These are phyloP conservation scores for Thalassarche chlororhynchos DNA, from an alignment of 2,113 vertebrate species.

Conservation along the genomic window DNA sequence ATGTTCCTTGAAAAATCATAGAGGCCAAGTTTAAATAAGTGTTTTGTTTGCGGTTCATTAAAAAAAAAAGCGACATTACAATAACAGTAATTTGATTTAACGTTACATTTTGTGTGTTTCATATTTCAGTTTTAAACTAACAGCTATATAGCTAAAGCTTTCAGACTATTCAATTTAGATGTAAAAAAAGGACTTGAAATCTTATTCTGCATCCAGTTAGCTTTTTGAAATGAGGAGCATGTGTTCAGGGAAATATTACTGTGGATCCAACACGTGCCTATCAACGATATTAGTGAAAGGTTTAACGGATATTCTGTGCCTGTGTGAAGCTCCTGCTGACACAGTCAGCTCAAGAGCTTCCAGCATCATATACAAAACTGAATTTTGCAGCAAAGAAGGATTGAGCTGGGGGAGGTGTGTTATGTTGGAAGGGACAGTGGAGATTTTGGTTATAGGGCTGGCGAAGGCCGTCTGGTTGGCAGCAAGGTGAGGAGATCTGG, in stretches of 20 bases:
- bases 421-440: not conserved
- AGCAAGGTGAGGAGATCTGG: not conserved
- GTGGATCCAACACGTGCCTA: not conserved
- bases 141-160: not conserved
- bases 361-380: not conserved
- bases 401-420: accelerated
- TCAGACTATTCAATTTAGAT: not conserved
- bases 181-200: not conserved
- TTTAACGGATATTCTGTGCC: not conserved
- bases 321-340: not conserved
- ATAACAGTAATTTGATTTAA: not conserved
- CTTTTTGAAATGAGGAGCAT: not conserved
- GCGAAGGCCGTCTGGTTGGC: not conserved
- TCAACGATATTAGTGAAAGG: not conserved
- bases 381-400: not conserved
- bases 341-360: not conserved
- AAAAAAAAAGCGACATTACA: not conserved
- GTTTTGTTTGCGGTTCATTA: not conserved
- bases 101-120: not conserved
- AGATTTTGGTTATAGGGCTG: not conserved
- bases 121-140: not conserved
- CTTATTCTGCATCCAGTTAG: not conserved
- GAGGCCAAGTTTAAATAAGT: not conserved
- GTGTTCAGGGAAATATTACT: not conserved
- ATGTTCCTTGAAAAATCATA: not conserved